Base-by-base conservation (phyloP, 1,140 invertebrate species). In the Drosophila pandora region DNA sequence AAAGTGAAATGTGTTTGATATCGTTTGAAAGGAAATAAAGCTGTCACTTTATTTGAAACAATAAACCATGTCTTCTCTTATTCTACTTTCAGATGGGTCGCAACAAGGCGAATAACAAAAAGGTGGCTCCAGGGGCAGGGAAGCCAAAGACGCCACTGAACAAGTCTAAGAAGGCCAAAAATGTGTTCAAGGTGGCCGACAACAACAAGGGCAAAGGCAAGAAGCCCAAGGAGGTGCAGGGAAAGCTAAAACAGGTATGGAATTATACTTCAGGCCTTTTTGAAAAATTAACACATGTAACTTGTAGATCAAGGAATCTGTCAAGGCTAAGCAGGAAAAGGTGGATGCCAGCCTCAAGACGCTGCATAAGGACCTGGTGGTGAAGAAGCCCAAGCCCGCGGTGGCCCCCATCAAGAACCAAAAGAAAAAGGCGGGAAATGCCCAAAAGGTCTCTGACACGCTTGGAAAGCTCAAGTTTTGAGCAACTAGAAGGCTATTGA, bases 181-280 rank as follows among this genome's bases (percentile, higher is more conserved):
- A 91, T 28, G 56, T 91, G 4, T 91, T 91, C 58, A 91, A 91
- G 52, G 90, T 91, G 9, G 58, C 59, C 49, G 75, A 76, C 49
- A 73, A 53, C 25, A 73, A 49, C 39, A 91, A 91, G 55, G 77
- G 78, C 61, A 91, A 91, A 41, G 70, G 70, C 21, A 91, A 91
- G 67, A 91, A 91, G 69, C 84, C 90, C 30, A 91, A 91, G 63
- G 90, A 91, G 47, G 90, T 91, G 8, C 83, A 91, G 50, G 90
- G 90, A 28, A 91, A 91, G 32, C 67, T 91, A n/a, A 91, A 91
- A 55, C 76, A 91, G 87, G 90, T 91, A 69, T 76, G 64, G 1
- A 83, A 58, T 4, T 23, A 9, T 45, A 1, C 0, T 21, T 45
- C 5, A 17, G 12, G 39, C 4, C n/a, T 28, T 2, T 28, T 2